Percentiles rank a stretch among this genome's conserved stretches.
These are phyloP conservation scores for Vulpes ferrilata DNA, from an alignment of 2,113 vertebrate genomes.

Conservation along the genomic window DNA sequence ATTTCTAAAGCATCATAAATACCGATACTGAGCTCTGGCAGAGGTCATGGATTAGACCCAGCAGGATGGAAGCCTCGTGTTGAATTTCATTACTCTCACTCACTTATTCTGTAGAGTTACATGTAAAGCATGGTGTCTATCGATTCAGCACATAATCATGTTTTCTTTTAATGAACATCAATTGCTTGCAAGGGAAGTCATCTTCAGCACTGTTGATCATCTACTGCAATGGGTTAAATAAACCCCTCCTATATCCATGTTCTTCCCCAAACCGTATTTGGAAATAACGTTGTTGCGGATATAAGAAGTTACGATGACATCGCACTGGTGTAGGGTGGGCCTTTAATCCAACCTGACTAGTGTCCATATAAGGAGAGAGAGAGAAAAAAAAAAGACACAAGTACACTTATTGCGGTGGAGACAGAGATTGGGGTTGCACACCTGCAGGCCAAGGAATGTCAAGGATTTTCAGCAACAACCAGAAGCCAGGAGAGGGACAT, in stretches of 20 bases:
- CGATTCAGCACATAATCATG: neutral
- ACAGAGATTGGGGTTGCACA: neutral
- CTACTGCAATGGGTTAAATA: neutral
- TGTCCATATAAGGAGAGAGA: neutral
- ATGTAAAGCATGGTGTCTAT: neutral
- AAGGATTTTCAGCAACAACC: neutral
- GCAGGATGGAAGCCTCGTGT: neutral
- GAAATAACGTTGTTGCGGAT: neutral
- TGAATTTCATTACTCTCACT: neutral
- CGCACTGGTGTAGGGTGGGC: neutral
- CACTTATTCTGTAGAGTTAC: neutral
- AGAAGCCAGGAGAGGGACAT: neutral
- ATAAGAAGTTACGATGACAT: neutral
- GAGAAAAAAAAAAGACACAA: neutral
- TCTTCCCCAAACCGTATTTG: neutral
- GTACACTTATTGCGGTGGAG: accelerated
- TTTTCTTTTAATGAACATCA: neutral
- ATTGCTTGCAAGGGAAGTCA: neutral
- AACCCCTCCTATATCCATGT: neutral
- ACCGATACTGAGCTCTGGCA: neutral
- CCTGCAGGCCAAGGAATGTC: accelerated
- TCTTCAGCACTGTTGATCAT: neutral
- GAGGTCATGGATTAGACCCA: neutral
- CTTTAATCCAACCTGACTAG: neutral
- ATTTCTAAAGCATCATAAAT: neutral